A percentile compares a stretch with the other conserved stretches of the same genome.
These are phyloP conservation scores for Synergus laeviventris DNA, from an alignment of 2,888 invertebrate species.

Conservation along the genomic window DNA sequence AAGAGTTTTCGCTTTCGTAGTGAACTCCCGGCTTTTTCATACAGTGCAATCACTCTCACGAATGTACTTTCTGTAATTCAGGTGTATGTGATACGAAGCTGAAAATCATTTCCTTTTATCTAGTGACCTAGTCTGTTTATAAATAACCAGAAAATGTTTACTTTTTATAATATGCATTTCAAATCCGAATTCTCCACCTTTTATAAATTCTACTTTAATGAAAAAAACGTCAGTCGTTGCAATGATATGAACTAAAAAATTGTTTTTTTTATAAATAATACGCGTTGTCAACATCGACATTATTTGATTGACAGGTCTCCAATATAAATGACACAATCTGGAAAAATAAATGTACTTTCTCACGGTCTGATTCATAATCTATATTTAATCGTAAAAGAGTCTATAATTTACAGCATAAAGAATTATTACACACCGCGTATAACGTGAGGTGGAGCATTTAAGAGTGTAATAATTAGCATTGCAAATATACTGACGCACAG, in stretches of 20 bases:
- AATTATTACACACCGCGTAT: slow-evolving; percentile 33
- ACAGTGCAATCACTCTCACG: slow-evolving; percentile 31
- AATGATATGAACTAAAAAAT: not conserved
- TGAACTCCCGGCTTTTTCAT: slow-evolving; percentile 44
- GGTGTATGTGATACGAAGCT: slow-evolving; percentile 1
- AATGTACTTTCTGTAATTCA: slow-evolving; percentile 29
- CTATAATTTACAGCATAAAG: slow-evolving; percentile 17
- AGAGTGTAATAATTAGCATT: slow-evolving; percentile 37
- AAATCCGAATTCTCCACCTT: not conserved
- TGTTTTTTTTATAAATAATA: no score
- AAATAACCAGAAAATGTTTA: not conserved
- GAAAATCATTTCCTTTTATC: slow-evolving; percentile 54
- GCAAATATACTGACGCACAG: slow-evolving; percentile 39
- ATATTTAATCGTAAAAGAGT: slow-evolving; percentile 30
- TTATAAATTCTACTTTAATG: not conserved
- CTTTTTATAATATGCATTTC: not conserved
- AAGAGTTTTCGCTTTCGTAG: slow-evolving; percentile 67
- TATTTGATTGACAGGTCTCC: not conserved
- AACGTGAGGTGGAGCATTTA: slow-evolving; percentile 12
- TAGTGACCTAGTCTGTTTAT: slow-evolving; percentile 55
- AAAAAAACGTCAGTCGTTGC: not conserved
- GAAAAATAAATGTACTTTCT: slow-evolving; percentile 38
- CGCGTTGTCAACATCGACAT: no score
- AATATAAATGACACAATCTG: not conserved
- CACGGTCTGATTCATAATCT: slow-evolving; percentile 46